Percentiles rank a stretch among this genome's conserved stretches.
phyloP scores from a whole-genome alignment of 2,797 vertebrate genomes.

The Acanthurus leucopareius region DNA sequence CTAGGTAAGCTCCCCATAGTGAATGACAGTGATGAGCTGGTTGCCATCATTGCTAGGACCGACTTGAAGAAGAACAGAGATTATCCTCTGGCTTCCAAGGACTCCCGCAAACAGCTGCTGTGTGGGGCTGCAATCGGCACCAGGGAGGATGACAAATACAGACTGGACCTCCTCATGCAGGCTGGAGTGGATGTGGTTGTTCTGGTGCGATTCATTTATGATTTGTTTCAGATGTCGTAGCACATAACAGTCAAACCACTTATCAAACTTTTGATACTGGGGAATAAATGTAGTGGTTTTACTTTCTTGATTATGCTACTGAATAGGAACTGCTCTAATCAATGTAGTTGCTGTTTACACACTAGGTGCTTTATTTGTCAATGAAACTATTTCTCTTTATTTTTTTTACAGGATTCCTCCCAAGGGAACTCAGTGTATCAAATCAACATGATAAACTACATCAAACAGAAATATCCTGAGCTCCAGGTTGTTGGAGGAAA shows the following conservation, averaged over 20 bases:
- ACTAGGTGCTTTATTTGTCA: neutral
- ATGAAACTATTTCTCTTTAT: neutral
- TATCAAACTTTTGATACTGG: neutral
- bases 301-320: neutral
- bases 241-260: neutral
- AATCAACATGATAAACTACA: conserved; percentile 93
- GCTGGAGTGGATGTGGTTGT: conserved; percentile 93
- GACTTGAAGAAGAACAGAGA: conserved; percentile 96
- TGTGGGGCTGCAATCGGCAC: conserved; percentile 94
- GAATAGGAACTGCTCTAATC: neutral
- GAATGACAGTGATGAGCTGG: conserved; percentile 92
- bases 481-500: conserved; percentile 93
- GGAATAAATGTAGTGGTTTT: neutral
- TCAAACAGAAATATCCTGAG: conserved; percentile 92
- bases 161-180: conserved; percentile 92
- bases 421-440: conserved; percentile 95
- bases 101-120: conserved; percentile 93
- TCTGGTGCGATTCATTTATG: conserved; percentile 84
- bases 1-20: conserved; percentile 95
- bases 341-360: neutral
- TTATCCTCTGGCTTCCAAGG: conserved; percentile 95
- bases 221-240: neutral
- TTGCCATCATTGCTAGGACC: conserved; percentile 94
- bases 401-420: conserved; percentile 89
- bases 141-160: conserved; percentile 94